phyloP scores from a whole-genome alignment of 2,113 vertebrate genomes.

The Stercorarius parasiticus region DNA sequence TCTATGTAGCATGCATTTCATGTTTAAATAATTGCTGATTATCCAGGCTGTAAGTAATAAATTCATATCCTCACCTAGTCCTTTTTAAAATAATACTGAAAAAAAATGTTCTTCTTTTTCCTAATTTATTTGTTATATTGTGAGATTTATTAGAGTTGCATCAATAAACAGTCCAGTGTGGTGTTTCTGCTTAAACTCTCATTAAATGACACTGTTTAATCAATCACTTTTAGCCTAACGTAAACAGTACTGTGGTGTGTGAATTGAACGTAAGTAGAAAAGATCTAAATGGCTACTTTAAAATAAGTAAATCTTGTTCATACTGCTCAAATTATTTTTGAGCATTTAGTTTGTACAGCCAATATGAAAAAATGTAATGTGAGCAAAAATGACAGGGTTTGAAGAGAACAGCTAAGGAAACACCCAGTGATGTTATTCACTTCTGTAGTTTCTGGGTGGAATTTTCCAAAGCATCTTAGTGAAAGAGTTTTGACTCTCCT shows the following conservation, averaged over 20 bases:
- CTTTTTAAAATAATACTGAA: background rate
- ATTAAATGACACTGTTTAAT: background rate
- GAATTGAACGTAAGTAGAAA: background rate
- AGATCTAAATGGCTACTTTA: background rate
- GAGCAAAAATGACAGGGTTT: background rate
- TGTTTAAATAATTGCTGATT: constrained; percentile 7
- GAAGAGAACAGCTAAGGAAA: background rate
- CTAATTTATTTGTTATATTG: background rate
- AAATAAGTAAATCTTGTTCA: background rate
- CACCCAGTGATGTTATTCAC: background rate
- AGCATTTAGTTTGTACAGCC: background rate
- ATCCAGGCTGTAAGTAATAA: background rate
- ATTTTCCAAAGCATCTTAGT: background rate
- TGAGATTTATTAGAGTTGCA: background rate
- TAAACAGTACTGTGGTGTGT: background rate
- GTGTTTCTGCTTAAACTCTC: background rate
- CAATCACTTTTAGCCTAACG: background rate
- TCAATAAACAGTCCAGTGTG: background rate
- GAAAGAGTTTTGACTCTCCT: background rate
- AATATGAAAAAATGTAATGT: background rate
- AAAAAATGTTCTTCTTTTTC: background rate
- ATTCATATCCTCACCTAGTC: background rate
- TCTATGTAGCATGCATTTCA: background rate
- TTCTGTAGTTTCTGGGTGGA: background rate
- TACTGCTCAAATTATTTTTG: background rate